Percentiles rank a stretch among this genome's conserved stretches.
These are phyloP conservation scores for Pangasius macronema DNA, from an alignment of 2,797 vertebrate genomes.

Conservation along the genomic window DNA sequence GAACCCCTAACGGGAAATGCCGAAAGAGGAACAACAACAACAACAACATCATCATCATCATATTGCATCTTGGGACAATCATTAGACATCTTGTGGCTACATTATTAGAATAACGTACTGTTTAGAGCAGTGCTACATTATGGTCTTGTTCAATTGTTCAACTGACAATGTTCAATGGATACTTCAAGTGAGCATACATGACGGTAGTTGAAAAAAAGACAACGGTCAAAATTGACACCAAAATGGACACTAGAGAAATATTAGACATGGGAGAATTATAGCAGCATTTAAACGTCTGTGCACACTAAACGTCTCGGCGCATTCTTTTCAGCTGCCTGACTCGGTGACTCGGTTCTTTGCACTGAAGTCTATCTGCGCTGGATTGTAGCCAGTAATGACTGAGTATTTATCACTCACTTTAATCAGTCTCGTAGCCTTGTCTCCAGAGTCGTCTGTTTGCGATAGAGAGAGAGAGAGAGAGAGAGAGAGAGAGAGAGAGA, in stretches of 20 bases:
- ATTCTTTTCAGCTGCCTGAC: constrained; percentile 21
- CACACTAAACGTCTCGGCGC: neutral
- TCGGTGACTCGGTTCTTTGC: constrained; percentile 62
- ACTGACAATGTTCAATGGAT: neutral
- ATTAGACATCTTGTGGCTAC: neutral
- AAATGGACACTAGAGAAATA: neutral
- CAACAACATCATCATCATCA: too few species aligned
- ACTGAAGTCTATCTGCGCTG: constrained; percentile 53
- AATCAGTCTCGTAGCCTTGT: constrained; percentile 66
- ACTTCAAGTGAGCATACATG: neutral
- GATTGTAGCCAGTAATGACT: constrained; percentile 65
- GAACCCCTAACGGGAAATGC: too few species aligned
- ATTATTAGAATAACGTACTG: neutral
- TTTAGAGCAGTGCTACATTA: neutral
- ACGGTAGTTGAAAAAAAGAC: neutral
- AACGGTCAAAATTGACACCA: neutral
- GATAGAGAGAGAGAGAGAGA: constrained; percentile 51
- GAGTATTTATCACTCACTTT: constrained; percentile 70
- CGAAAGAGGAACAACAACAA: too few species aligned
- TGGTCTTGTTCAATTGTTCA: neutral
- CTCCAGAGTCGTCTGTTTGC: constrained; percentile 59
- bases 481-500: constrained; percentile 50
- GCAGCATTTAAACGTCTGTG: constrained; percentile 20
- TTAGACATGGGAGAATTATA: neutral
- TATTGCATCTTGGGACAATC: neutral